Evolutionary conservation across 2,888 invertebrate genomes (phyloP).

Genomic region (Ctena decussata): DNA sequence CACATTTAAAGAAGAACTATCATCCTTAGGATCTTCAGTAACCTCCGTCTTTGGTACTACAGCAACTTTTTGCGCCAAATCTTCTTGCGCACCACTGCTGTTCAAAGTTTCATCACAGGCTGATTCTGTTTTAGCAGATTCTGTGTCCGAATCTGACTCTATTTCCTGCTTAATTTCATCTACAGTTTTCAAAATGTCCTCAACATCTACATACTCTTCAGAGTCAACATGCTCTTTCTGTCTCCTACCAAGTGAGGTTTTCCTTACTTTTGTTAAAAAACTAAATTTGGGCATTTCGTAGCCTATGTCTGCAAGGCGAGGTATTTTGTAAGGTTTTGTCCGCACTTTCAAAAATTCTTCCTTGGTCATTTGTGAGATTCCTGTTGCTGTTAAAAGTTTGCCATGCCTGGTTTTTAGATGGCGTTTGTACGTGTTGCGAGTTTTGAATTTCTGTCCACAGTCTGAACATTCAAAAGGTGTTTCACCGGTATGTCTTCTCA

Average conservation of each 20-base stretch:
- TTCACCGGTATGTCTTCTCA: constrained; percentile 88
- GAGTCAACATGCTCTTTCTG: neutral
- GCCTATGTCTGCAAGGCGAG: constrained; percentile 36
- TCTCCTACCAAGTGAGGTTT: constrained; percentile 7
- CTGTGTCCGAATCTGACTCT: constrained; percentile 52
- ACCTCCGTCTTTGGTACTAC: neutral
- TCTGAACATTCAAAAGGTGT: constrained; percentile 85
- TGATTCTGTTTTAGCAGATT: constrained; percentile 28
- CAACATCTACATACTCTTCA: neutral
- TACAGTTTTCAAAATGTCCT: constrained; percentile 39
- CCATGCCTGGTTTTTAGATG: constrained; percentile 89
- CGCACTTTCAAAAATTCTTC: constrained; percentile 84
- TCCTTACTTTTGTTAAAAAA: constrained; percentile 44
- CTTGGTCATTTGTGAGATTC: constrained; percentile 87
- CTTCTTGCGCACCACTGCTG: neutral
- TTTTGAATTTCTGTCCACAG: constrained; percentile 88
- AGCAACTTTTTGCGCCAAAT: neutral
- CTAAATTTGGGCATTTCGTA: constrained; percentile 52
- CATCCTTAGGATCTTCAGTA: neutral
- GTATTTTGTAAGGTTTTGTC: constrained; percentile 75
- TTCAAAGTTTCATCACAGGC: neutral
- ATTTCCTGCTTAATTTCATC: constrained; percentile 59
- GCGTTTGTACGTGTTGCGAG: constrained; percentile 89
- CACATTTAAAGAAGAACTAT: neutral
- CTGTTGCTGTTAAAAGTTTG: constrained; percentile 89